Base-by-base conservation (phyloP, 2,888 invertebrate species). In the Trisateles emortualis region DNA sequence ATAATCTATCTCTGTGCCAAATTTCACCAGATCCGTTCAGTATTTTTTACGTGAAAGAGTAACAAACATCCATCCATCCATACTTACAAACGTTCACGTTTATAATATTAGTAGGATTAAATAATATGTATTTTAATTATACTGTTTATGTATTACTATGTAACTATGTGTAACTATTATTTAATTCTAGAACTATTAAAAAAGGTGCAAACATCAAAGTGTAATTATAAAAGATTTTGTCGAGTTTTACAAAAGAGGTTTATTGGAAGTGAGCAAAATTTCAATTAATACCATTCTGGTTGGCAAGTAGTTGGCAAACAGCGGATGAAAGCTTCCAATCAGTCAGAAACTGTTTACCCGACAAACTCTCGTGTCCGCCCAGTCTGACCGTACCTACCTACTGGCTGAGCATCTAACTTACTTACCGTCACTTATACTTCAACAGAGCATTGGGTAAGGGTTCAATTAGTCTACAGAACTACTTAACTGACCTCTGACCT, bases 271-370 rank as follows among this genome's bases (percentile, higher is more conserved):
- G 59, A 70, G 50, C 68, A 66, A 69, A 68, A 51, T 64, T 64
- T 51, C 52, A 70, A 64, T 70, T 56, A 67, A 66, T 69, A 58
- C 61, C 55, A 60, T 48, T 60, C 56, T 64, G 53, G 43, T 47
- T 61, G 65, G 63, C 63, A 68, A 78, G 74, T 66, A 64, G 43
- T 68, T 45, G 5, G 57, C 69, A 76, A 78, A 79, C 78, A 79
- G 26, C 17, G 65, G 60, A 62, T 63, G 67, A 70, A 66, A 72
- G 70, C 72, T 65, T 59, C 74, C 77, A 76, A 81, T 81, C 78
- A 79, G 74, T 78, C 75, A 71, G 73, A 72, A 74, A 70, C 64
- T 81, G 78, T 78, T 81, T 79, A 68, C 74, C 49, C 44, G 41
- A 53, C 68, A 64, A 70, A 71, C 69, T 69, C 62, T 67, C 54